These are phyloP conservation scores for Anniella stebbinsi DNA, from an alignment of 2,797 vertebrate genomes.

Conservation along the genomic window DNA sequence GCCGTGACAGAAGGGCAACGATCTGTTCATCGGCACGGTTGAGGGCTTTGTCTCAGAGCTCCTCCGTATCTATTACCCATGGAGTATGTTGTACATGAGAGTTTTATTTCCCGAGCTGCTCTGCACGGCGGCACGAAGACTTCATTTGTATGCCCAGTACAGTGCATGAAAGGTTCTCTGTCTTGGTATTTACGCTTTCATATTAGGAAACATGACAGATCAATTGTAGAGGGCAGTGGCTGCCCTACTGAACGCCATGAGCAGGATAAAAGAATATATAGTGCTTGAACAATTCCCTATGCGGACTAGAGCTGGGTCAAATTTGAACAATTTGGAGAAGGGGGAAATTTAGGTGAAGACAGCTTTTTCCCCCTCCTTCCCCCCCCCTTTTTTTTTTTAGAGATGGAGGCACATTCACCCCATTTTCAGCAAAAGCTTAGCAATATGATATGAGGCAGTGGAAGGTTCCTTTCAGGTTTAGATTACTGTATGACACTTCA, in stretches of 20 bases:
- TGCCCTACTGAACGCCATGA: not conserved
- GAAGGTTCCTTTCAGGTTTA: too few relatives aligned
- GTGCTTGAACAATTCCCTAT: not conserved
- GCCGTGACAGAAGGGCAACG: not conserved
- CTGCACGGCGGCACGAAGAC: not conserved
- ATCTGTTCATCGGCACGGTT: not conserved
- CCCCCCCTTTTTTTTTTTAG: not conserved
- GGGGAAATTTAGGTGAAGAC: not conserved
- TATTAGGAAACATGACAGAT: conserved; percentile 25
- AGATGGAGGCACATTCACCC: not conserved
- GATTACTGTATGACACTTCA: too few relatives aligned
- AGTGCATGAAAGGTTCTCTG: not conserved
- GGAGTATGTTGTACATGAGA: not conserved
- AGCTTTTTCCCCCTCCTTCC: too few relatives aligned
- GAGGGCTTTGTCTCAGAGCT: not conserved
- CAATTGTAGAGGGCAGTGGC: not conserved
- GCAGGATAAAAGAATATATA: not conserved
- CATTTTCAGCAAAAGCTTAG: not conserved
- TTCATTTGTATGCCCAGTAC: not conserved
- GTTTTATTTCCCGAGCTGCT: not conserved
- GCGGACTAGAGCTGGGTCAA: not conserved
- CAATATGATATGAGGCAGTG: not conserved
- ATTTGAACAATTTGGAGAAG: not conserved
- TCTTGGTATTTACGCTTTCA: conserved; percentile 2
- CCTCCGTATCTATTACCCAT: not conserved